A percentile compares a stretch with the other conserved stretches of the same genome.
Conservation (phyloP, 2,797 vertebrate species). For the Potorous gilbertii region DNA sequence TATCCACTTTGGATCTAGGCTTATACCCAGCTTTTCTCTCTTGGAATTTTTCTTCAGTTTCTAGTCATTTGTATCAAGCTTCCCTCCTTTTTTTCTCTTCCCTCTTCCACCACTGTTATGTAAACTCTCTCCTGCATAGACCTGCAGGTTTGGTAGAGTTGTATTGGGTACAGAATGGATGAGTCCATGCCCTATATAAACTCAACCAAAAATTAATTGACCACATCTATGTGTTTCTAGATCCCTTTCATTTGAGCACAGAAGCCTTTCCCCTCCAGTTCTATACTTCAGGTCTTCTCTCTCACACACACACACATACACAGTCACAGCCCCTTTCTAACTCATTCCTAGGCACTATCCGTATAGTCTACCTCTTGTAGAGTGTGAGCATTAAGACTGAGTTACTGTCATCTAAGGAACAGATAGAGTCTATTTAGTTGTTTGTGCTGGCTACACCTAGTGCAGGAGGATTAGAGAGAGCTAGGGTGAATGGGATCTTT, state of each 20-base stretch:
- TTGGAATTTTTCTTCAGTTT: not conserved
- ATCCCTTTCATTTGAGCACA: not conserved
- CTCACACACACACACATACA: not conserved
- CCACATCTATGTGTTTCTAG: not conserved
- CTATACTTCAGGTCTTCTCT: not conserved
- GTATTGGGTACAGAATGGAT: not conserved
- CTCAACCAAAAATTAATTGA: not conserved
- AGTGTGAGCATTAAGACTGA: not conserved
- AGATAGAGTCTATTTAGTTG: not conserved
- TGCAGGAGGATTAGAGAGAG: not conserved
- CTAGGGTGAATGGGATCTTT: not conserved
- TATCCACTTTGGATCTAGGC: not conserved
- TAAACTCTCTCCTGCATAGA: not conserved
- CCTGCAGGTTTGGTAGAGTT: not conserved
- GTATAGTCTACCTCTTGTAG: not conserved
- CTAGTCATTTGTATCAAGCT: not conserved
- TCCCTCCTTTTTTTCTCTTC: not conserved
- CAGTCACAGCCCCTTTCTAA: not conserved
- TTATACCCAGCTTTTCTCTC: not conserved
- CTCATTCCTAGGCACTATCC: not conserved
- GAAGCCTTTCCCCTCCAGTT: not conserved
- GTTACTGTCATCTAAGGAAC: not conserved
- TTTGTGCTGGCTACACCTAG: not conserved
- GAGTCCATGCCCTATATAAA: not conserved
- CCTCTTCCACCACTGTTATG: not conserved